Percentiles rank a stretch among this genome's conserved stretches.
Conservation (phyloP, 2,888 invertebrate genomes). For the Drosophila crucigera region DNA sequence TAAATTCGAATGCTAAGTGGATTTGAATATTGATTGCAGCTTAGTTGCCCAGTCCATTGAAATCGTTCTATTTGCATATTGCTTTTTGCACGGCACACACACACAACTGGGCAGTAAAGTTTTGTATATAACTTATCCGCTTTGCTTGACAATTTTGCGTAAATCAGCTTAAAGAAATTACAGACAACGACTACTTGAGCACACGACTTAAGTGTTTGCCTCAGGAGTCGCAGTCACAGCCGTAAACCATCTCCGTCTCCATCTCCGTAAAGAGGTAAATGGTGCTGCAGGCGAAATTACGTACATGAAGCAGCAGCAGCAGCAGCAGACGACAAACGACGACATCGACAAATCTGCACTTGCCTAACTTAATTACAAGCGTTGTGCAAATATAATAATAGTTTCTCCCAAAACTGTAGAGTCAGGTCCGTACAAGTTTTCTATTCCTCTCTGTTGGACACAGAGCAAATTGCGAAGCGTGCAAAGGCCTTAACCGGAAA, state of each 20-base stretch:
- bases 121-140: conserved; percentile 74
- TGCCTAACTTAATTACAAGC: conserved; percentile 75
- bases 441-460: conserved; percentile 4
- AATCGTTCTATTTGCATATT: conserved; percentile 77
- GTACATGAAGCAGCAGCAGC: conserved; percentile 10
- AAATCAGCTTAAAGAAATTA: conserved; percentile 80
- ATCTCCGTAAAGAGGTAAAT: conserved; percentile 17
- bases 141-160: conserved; percentile 70
- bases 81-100: conserved; percentile 59
- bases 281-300: conserved; percentile 36
- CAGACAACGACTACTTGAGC: conserved; percentile 50
- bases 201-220: conserved; percentile 23
- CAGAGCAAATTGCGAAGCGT: conserved; percentile 26
- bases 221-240: conserved; percentile 7
- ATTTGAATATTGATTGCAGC: conserved; percentile 82
- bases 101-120: conserved; percentile 41
- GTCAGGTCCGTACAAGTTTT: conserved; percentile 61
- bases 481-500: conserved; percentile 10
- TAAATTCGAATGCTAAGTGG: conserved; percentile 76
- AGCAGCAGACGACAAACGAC: conserved; percentile 31
- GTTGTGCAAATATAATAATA: conserved; percentile 73
- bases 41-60: conserved; percentile 52
- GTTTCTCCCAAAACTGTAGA: conserved; percentile 51
- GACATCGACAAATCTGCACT: conserved; percentile 73
- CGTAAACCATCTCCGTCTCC: background rate